Evolutionary conservation across 1,140 invertebrate genomes (phyloP), one percentile per base, ranked within the genome.

Genomic region (Tyrophagus putrescentiae): DNA sequence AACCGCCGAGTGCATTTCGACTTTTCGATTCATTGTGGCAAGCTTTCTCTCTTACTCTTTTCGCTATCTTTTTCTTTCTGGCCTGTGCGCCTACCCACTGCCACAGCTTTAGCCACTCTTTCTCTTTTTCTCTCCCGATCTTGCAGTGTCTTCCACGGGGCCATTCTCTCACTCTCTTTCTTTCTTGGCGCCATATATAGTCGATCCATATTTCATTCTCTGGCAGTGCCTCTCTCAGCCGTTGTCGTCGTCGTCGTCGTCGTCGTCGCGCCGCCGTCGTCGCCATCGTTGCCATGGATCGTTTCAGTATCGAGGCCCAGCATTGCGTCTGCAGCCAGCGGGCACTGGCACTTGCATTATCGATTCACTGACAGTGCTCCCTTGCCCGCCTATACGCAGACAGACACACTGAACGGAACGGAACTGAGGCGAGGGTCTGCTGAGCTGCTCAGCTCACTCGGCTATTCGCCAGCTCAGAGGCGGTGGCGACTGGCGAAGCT

Each of bases 81-180:
- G 21, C 25, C 29, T 27, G 9, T 54, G 45, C n/a, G n/a, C n/a
- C n/a, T n/a, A n/a, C n/a, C n/a, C n/a, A n/a, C n/a, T n/a, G n/a
- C n/a, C n/a, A n/a, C n/a, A n/a, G n/a, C 36, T 39, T 39, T n/a
- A 13, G 13, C n/a, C 36, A 13, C 36, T 39, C 36, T 39, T n/a
- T 39, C 36, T 39, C 36, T 39, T n/a, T 39, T n/a, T 39, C 36
- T 39, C 36, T 39, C 36, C n/a, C 27, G 16, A 3, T 62, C 6
- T 18, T 58, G 27, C 61, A 66, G 64, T 65, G 62, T 27, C 61
- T 59, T 57, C 58, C 13, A 11, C 25, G 23, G 25, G 18, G 25
- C 34, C 44, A 13, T n/a, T 39, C 36, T 39, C 36, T 39, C 36
- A 13, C 36, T 39, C 36, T 39, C 36, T 39, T n/a, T 60, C 53